Evolutionary conservation across 2,888 invertebrate genomes (phyloP), one percentile per base, ranked within the genome.

Genomic region (Mythimna albipuncta): DNA sequence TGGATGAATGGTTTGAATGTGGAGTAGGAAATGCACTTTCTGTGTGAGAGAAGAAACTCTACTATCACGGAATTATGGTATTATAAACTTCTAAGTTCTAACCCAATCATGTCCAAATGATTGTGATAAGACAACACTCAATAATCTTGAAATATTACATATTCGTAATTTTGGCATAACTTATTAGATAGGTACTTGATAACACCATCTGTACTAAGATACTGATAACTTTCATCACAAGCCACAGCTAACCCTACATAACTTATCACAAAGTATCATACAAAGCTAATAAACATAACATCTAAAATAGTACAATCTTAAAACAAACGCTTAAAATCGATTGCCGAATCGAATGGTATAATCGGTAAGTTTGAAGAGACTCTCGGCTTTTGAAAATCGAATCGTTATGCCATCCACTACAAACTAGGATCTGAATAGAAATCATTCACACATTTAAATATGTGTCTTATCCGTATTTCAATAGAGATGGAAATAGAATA

Each of bases 331-430:
- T 11, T 87, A 86, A 81, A 88, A 88, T 87, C 85, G 86, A 90
- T 89, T 88, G 86, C 89, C 69, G 82, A 75, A 63, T 82, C 83
- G 77, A 76, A 82, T 84, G 50, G 75, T 73, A 75, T 79, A 84
- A 85, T 86, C 87, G 87, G 89, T 91, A 92, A 93, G 93, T 92
- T 93, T 91, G 87, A 91, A 93, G 90, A 90, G 91, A 88, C 91
- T 90, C 91, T 93, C 87, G 91, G 88, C 90, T 91, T 92, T 92
- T 92, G 89, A 91, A 92, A 92, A 91, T 90, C 89, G 90, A 91
- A 91, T 91, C 90, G 91, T 91, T 91, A 91, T 91, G 90, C 90
- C 54, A 11, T 54, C 16, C 54, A 77, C 62, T 75, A 75, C 44
- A 77, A 67, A 64, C 47, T 67, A 59, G 52, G 38, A 62, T 16